Base-by-base conservation (phyloP, 2,888 invertebrate genomes). In the Yponomeuta cagnagella region DNA sequence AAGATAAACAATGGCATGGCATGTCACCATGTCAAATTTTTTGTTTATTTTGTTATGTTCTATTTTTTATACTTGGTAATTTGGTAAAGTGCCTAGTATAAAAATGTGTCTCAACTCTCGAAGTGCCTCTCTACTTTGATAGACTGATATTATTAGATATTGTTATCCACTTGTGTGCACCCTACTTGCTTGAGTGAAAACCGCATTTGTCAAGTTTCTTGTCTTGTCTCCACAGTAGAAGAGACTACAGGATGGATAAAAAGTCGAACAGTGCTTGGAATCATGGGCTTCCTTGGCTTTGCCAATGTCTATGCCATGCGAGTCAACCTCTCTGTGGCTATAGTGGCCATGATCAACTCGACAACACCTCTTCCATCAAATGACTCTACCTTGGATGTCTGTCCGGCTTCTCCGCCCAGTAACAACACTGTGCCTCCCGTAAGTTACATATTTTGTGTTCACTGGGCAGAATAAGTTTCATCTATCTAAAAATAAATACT, bases 331-430 rank as follows among this genome's bases (percentile, higher is more conserved):
- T 98, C 98, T 0, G 97, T 98, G 33, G 98, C 98, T 63, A 97
- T 98, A 80, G 98, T 98, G 48, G 97, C 98, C 48, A 99, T 98
- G 98, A 96, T 97, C 64, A 97, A 97, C 83, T 93, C 94, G 71
- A 95, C 96, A 1, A 93, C 94, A 1, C 94, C 94, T 0, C 81
- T 90, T 37, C 86, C 92, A 33, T 85, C 91, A 69, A 94, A 93
- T 79, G 93, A 84, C 69, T 93, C 93, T 43, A 91, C 93, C 4
- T 83, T 92, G 72, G 95, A 96, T 83, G 93, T 94, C 9, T 95
- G 96, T 78, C 93, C 93, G 2, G 84, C 90, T 1, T 78, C 84
- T 12, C 83, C 84, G 31, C 80, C 90, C 48, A 86, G 78, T 72
- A 93, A 93, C 73, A 88, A 82, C 76, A 86, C 92, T 48, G 73